Percentiles rank a stretch among this genome's conserved stretches.
Evolutionary conservation across 2,797 vertebrate genomes (phyloP).

Genomic region (Falco berigora): DNA sequence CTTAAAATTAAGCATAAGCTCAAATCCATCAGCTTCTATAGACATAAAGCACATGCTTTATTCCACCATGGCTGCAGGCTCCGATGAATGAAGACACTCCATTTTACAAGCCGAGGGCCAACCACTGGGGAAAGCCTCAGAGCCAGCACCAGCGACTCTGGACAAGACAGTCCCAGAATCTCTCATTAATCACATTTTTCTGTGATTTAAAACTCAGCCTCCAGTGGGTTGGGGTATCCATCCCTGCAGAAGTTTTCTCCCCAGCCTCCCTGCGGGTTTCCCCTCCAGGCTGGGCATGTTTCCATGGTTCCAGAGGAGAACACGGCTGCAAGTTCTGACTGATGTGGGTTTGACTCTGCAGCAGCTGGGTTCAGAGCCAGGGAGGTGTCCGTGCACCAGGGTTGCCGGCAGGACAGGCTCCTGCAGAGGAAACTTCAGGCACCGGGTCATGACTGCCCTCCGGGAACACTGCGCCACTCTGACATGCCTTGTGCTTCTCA

Average conservation of each 20-base stretch:
- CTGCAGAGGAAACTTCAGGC: not conserved
- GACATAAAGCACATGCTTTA: not conserved
- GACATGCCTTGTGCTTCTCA: not conserved
- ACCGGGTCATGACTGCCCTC: fast-evolving
- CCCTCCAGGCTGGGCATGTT: fast-evolving
- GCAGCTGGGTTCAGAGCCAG: not conserved
- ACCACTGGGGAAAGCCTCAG: not conserved
- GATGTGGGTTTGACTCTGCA: fast-evolving
- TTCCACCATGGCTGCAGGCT: not conserved
- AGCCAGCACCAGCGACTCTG: not conserved
- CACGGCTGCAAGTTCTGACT: fast-evolving
- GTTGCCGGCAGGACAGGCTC: not conserved
- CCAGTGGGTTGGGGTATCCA: fast-evolving
- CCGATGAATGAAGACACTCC: not conserved
- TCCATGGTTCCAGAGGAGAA: too few species aligned
- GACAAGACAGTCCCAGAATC: not conserved
- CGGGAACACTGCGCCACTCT: fast-evolving
- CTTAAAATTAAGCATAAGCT: not conserved
- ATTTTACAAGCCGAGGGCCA: fast-evolving
- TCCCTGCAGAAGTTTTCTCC: not conserved
- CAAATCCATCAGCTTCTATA: not conserved
- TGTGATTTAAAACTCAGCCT: not conserved
- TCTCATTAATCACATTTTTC: not conserved
- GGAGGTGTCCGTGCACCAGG: not conserved
- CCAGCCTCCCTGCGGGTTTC: not conserved